These are phyloP conservation scores for Willowsia nigromaculata DNA, from an alignment of 2,888 invertebrate genomes.

Conservation along the genomic window DNA sequence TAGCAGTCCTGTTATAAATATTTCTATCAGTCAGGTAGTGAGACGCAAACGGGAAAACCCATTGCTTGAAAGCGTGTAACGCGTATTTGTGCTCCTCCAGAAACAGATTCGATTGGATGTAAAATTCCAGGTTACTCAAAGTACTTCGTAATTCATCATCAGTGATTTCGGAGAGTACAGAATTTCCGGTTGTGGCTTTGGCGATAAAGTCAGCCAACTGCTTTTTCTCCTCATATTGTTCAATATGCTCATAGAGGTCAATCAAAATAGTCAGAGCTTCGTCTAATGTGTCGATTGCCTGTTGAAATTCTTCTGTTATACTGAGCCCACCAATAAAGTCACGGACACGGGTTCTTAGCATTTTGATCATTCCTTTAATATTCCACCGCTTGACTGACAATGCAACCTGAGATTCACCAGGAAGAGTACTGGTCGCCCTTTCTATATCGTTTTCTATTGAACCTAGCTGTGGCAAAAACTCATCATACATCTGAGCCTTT, in stretches of 20 bases:
- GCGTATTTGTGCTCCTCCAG: background rate
- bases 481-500: no score
- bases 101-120: constrained; percentile 6
- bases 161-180: background rate
- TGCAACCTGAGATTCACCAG: background rate
- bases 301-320: background rate
- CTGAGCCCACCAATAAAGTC: background rate
- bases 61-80: constrained; percentile 35
- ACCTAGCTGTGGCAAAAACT: background rate
- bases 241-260: constrained; percentile 1
- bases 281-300: background rate
- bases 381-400: background rate
- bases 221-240: background rate
- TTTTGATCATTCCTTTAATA: background rate
- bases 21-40: background rate
- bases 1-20: background rate
- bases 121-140: background rate
- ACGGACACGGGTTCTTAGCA: background rate
- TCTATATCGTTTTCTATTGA: background rate
- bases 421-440: background rate
- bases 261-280: background rate
- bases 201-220: background rate
- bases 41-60: constrained; percentile 54
- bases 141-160: background rate
- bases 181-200: background rate